Evolutionary conservation across 2,888 invertebrate species (phyloP), one percentile per base, ranked within the genome.

Genomic region (Glaucopsyche alexis): DNA sequence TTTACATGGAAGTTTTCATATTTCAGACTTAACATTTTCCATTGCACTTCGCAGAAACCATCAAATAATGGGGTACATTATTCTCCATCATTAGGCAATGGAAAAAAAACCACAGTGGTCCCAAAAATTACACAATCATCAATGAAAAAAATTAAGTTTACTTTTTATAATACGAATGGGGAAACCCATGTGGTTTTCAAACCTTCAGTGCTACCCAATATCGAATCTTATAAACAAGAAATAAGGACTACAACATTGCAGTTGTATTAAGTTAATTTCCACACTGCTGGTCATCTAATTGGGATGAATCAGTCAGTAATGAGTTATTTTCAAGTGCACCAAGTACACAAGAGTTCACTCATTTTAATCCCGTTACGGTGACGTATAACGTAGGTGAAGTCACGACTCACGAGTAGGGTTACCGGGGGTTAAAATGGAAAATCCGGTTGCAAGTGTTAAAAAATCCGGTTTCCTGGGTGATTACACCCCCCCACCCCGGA

Each of bases 201-300:
- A 14, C 8, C 11, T 42, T 65, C 65, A 65, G 47, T 47, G n/a
- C n/a, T 65, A 50, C 4, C 49, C 29, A 40, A 50, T 49, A 47
- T 49, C 49, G 5, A 67, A 45, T 11, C 45, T 16, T 67, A 67
- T 67, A 11, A 9, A 9, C 7, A 42, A 45, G 42, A 13, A 16
- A 16, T 11, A 67, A 45, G 19, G 6, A 60, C 7, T 19, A 67
- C 45, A 16, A 6, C 8, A 75, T 69, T 71, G 71, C 50, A 67
- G 45, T n/a, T 69, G 70, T 71, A 75, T 72, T 11, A 72, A 64
- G 65, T 49, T 70, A 73, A 75, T 76, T 77, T 76, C 73, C 74
- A 74, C 71, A 16, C 50, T 65, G 70, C 72, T 73, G 71, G 74
- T 78, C 78, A 78, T 76, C 75, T 77, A 78, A 77, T 79, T 76